Conservation (phyloP, 2,113 vertebrate species). For the Hemibates koningsi region DNA sequence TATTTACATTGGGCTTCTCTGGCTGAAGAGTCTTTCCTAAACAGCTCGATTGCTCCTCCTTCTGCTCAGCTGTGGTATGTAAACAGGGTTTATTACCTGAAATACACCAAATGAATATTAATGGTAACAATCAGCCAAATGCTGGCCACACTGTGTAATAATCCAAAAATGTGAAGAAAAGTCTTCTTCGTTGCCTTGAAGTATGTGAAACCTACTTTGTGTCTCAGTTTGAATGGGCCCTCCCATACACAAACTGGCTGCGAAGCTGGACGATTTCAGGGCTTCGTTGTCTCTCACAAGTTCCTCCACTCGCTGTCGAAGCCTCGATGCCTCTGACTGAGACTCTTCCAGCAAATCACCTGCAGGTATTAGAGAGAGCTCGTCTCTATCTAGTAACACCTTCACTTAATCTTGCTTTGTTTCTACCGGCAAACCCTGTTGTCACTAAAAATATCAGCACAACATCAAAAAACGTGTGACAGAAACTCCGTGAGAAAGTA, state of each 20-base stretch:
- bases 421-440: background rate
- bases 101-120: background rate
- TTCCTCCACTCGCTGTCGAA: constrained; percentile 90
- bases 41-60: constrained; percentile 54
- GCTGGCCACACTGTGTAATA: background rate
- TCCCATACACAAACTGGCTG: constrained; percentile 64
- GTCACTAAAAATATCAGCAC: background rate
- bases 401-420: background rate
- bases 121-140: background rate
- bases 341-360: constrained; percentile 93
- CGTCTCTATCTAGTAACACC: background rate
- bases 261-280: constrained; percentile 72
- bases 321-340: constrained; percentile 84
- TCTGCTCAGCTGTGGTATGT: constrained; percentile 40
- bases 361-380: constrained; percentile 40
- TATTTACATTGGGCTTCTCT: constrained; percentile 61
- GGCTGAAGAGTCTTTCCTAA: constrained; percentile 58
- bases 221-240: constrained; percentile 53
- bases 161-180: background rate
- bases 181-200: background rate
- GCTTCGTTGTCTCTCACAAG: constrained; percentile 87
- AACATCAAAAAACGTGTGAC: background rate
- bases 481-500: background rate
- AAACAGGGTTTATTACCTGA: constrained; percentile 61
- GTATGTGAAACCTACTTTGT: constrained; percentile 52